Base-by-base conservation (phyloP, 2,113 vertebrate genomes). In the Aramus guarauna region DNA sequence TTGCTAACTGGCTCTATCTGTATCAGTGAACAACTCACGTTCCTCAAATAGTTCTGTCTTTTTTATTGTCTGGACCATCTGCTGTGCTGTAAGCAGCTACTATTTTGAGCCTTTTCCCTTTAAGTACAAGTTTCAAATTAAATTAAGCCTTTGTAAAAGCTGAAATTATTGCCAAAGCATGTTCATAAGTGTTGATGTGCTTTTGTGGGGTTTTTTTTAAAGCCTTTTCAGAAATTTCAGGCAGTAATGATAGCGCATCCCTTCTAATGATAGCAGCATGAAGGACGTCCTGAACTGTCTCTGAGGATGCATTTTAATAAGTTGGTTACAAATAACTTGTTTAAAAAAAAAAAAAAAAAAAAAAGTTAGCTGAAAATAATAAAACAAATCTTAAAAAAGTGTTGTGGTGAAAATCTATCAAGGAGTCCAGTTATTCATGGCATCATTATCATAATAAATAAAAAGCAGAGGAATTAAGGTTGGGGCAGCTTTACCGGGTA, bases 21-120 rank as follows among this genome's bases (percentile, higher is more conserved):
- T 88, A 90, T 95, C 85, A 77, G 59, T 84, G 95, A 92, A 83
- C 88, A 95, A 47, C 79, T 93, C 95, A 88, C 63, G 62, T 96
- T 93, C 75, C 64, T 93, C 88, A 92, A 95, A 92, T 92, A 88
- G 76, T 94, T 96, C 92, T 94, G 74, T 50, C 59, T 88, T 91
- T 94, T 94, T 94, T 91, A 92, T 97, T 97, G 83, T 97, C 88
- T 96, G 83, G 73, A 82, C 94, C 96, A 96, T 96, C 96, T 97
- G 96, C 89, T 95, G 53, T 76, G 69, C 71, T 95, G 58, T 43
- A 22, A 97, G 69, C 89, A 92, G 84, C 69, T 97, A 82, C 88
- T 96, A 95, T 97, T 97, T 91, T 92, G 39, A 94, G 92, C 58
- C 37, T 91, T 87, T 77, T 95, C 39, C 64, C 62, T 94, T 87